These are phyloP conservation scores for Heteromurus nitidus DNA, from an alignment of 2,888 invertebrate species.

Conservation along the genomic window DNA sequence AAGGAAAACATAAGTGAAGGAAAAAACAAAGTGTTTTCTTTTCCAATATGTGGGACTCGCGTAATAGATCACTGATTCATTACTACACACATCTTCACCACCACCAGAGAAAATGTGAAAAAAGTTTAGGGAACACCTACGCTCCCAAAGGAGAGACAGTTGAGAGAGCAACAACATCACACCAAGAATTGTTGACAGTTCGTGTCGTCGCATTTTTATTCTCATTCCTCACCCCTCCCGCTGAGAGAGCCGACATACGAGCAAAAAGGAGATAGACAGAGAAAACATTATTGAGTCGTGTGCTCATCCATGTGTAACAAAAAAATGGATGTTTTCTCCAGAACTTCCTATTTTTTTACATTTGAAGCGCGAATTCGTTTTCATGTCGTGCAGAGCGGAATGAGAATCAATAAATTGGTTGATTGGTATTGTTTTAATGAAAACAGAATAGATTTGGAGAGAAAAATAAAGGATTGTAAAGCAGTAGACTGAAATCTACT, in stretches of 20 bases:
- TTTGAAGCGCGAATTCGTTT: neutral
- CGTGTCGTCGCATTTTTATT: neutral
- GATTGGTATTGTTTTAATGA: too few relatives aligned
- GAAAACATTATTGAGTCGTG: neutral
- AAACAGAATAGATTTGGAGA: too few relatives aligned
- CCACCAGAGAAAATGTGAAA: neutral
- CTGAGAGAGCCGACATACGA: neutral
- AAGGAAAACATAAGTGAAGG: too few relatives aligned
- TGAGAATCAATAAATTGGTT: neutral
- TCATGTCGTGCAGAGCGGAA: neutral
- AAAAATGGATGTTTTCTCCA: too few relatives aligned
- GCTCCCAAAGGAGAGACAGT: neutral
- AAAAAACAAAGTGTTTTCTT: too few relatives aligned
- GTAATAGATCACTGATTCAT: slow-evolving; percentile 10
- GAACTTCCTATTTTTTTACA: neutral
- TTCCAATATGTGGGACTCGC: too few relatives aligned
- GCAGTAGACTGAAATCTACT: too few relatives aligned
- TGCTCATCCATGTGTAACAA: neutral
- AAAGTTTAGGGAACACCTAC: neutral
- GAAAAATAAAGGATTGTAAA: too few relatives aligned
- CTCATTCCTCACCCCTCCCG: neutral
- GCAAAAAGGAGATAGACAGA: too few relatives aligned
- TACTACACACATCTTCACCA: too few relatives aligned
- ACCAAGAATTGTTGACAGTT: neutral
- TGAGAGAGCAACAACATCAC: neutral